phyloP scores from a whole-genome alignment of 2,797 vertebrate genomes.

The Diplodus sargus region DNA sequence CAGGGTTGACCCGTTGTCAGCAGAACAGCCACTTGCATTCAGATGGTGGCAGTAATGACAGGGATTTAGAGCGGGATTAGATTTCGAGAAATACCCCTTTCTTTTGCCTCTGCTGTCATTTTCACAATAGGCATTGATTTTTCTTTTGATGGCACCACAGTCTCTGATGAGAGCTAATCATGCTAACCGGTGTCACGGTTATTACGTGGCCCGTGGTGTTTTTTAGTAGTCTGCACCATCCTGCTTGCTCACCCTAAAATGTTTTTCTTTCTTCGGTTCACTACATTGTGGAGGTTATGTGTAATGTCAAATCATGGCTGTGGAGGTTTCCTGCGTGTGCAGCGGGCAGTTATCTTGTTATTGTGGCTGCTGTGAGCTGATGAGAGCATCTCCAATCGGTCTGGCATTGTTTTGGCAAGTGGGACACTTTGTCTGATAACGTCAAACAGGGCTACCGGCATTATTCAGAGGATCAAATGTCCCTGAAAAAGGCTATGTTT shows the following conservation, averaged over 20 bases:
- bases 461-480: slow-evolving; percentile 62
- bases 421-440: slow-evolving; percentile 64
- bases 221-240: slow-evolving; percentile 17
- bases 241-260: slow-evolving; percentile 9
- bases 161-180: slow-evolving; percentile 70
- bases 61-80: slow-evolving; percentile 36
- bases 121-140: slow-evolving; percentile 74
- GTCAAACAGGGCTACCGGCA: slow-evolving; percentile 36
- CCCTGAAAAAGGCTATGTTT: slow-evolving; percentile 62
- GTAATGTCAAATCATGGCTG: slow-evolving; percentile 52
- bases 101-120: slow-evolving; percentile 36
- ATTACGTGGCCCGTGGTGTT: slow-evolving; percentile 45
- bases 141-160: slow-evolving; percentile 51
- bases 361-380: slow-evolving; percentile 34
- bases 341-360: slow-evolving; percentile 21
- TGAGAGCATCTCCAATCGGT: slow-evolving; percentile 65
- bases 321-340: slow-evolving; percentile 23
- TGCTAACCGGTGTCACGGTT: slow-evolving; percentile 35
- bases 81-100: slow-evolving; percentile 32
- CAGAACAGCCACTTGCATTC: slow-evolving; percentile 37
- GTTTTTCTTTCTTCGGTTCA: slow-evolving; percentile 9
- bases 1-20: slow-evolving; percentile 38
- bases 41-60: slow-evolving; percentile 41
- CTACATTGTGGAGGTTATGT: slow-evolving; percentile 14
- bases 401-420: slow-evolving; percentile 75